Percentiles rank a stretch among this genome's conserved stretches.
Evolutionary conservation across 1,140 invertebrate genomes (phyloP).

Genomic region (Drosophila mayri): DNA sequence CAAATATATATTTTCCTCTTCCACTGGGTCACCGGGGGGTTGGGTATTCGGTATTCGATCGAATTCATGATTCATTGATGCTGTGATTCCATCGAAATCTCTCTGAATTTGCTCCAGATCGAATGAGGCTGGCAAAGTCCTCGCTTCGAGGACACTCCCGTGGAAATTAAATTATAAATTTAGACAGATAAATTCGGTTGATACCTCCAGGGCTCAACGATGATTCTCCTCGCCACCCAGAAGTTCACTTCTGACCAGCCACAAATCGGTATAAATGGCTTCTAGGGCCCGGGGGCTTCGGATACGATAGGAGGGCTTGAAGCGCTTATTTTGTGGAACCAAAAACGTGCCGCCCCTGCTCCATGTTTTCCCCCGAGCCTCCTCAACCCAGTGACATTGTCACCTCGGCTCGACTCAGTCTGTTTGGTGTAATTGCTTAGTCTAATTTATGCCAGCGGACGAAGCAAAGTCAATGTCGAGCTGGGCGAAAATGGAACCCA

Average conservation of each 20-base stretch:
- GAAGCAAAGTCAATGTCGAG: slow-evolving; percentile 69
- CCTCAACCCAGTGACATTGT: slow-evolving; percentile 29
- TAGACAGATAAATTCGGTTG: slow-evolving; percentile 29
- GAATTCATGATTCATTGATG: slow-evolving; percentile 38
- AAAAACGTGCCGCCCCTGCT: slow-evolving; percentile 23
- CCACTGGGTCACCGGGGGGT: slow-evolving; percentile 6
- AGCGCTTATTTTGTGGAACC: slow-evolving; percentile 18
- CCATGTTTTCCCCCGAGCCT: neutral
- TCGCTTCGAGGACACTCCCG: slow-evolving; percentile 28
- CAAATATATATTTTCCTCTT: slow-evolving; percentile 48
- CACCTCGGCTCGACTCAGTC: slow-evolving; percentile 17
- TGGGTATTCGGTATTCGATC: slow-evolving; percentile 14
- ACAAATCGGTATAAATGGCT: slow-evolving; percentile 49
- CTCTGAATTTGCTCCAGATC: slow-evolving; percentile 29
- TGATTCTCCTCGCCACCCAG: slow-evolving; percentile 6
- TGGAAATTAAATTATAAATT: slow-evolving; percentile 53
- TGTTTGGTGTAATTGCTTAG: slow-evolving; percentile 63
- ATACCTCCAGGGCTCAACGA: neutral
- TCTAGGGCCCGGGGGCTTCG: slow-evolving; percentile 5
- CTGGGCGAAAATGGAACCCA: slow-evolving; percentile 25
- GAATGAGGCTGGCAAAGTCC: slow-evolving; percentile 7
- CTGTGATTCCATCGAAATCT: slow-evolving; percentile 12
- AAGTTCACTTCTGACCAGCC: slow-evolving; percentile 25
- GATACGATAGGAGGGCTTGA: slow-evolving; percentile 4
- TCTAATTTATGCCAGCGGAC: slow-evolving; percentile 72